A percentile compares a stretch with the other conserved stretches of the same genome.
Conservation (phyloP, 2,888 invertebrate genomes). For the Cantharis lateralis region DNA sequence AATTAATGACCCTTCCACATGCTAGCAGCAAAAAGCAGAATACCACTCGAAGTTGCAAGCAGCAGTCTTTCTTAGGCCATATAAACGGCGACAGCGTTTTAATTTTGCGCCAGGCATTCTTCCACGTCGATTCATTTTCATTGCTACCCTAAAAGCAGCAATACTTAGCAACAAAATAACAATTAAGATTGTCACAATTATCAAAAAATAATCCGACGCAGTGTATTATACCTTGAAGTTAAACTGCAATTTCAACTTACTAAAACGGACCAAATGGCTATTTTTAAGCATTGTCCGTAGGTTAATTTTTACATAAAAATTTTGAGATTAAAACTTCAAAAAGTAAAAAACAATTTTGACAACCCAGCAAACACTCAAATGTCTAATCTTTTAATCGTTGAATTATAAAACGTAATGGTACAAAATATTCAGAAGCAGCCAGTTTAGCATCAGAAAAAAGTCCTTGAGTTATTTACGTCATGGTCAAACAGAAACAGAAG, state of each 20-base stretch:
- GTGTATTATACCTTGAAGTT: conserved; percentile 42
- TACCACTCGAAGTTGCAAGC: conserved; percentile 81
- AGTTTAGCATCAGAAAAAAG: too few relatives aligned
- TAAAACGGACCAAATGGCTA: conserved; percentile 41
- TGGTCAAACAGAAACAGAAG: too few relatives aligned
- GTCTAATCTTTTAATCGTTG: neutral
- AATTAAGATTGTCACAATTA: conserved; percentile 6
- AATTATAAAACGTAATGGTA: neutral
- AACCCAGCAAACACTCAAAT: neutral
- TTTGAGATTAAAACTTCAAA: conserved; percentile 14
- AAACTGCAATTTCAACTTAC: conserved; percentile 45
- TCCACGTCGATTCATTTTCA: conserved; percentile 76
- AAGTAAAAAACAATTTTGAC: neutral
- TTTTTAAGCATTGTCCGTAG: neutral
- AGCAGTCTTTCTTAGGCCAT: conserved; percentile 85
- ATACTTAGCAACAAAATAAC: neutral
- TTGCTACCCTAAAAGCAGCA: conserved; percentile 51
- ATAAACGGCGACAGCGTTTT: conserved; percentile 85
- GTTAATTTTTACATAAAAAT: conserved; percentile 14
- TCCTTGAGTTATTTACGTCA: neutral
- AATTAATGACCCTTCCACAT: conserved; percentile 83
- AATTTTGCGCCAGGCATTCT: conserved; percentile 77
- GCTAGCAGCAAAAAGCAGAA: conserved; percentile 78
- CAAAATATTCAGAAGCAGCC: too few relatives aligned
- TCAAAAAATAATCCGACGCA: conserved; percentile 6